phyloP scores from a whole-genome alignment of 1,140 invertebrate genomes.

The Procambarus clarkii region DNA sequence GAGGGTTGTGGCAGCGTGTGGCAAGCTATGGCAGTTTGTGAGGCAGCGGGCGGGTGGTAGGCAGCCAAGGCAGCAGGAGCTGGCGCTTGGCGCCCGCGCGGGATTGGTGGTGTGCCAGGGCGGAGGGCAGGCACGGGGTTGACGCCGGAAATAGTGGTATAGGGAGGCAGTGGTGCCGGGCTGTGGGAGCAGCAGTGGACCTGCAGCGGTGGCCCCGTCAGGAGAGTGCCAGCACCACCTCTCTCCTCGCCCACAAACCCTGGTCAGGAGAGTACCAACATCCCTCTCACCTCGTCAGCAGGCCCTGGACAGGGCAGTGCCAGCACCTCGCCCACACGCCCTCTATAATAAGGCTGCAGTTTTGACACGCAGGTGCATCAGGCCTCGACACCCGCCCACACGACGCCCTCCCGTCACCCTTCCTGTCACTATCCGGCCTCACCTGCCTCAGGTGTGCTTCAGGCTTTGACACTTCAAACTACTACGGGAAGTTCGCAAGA shows the following conservation, averaged over 20 bases:
- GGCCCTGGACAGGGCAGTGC: constrained; percentile 40
- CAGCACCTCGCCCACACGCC: background rate
- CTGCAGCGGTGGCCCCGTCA: constrained; percentile 57
- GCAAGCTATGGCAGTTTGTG: background rate
- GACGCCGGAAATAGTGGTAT: constrained; percentile 59
- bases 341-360: background rate
- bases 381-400: background rate
- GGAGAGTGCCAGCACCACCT: constrained; percentile 31
- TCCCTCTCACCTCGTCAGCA: constrained; percentile 9
- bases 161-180: constrained; percentile 52
- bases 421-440: background rate
- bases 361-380: background rate
- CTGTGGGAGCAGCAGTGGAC: constrained; percentile 51
- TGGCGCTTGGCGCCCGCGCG: constrained; percentile 46
- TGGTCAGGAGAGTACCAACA: background rate
- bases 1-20: background rate
- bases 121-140: constrained; percentile 42
- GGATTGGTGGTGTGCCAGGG: constrained; percentile 58
- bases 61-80: constrained; percentile 34
- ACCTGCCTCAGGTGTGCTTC: background rate
- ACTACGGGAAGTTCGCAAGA: background rate
- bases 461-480: background rate
- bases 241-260: background rate
- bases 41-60: background rate
- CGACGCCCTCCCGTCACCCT: background rate